phyloP scores from a whole-genome alignment of 2,888 invertebrate genomes.

The Ischnus inquisitorius region DNA sequence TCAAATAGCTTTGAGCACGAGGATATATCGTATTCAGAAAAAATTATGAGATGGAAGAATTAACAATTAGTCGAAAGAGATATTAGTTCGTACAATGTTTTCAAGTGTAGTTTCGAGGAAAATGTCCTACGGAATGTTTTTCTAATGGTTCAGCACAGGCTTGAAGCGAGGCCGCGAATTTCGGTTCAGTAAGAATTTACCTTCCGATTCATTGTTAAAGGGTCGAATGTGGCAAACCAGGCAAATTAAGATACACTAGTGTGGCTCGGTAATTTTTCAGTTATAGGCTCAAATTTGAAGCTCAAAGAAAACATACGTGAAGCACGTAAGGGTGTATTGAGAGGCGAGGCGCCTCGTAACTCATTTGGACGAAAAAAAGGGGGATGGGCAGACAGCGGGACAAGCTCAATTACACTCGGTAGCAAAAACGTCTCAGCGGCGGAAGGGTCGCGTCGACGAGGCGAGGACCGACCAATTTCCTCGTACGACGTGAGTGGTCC shows the following conservation, averaged over 20 bases:
- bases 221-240: not conserved
- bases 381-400: constrained; percentile 70
- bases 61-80: not conserved
- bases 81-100: too few species aligned
- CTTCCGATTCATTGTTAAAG: not conserved
- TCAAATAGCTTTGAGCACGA: not conserved
- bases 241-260: not conserved
- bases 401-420: constrained; percentile 83
- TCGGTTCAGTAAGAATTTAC: too few species aligned
- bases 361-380: constrained; percentile 75
- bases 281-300: not conserved
- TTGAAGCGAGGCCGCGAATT: too few species aligned
- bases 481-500: constrained; percentile 85
- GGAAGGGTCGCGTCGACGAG: constrained; percentile 59
- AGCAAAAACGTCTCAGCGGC: constrained; percentile 52
- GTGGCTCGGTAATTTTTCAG: not conserved
- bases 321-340: constrained; percentile 32
- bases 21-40: not conserved
- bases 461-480: constrained; percentile 77
- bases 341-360: constrained; percentile 78
- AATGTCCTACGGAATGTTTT: too few species aligned
- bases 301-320: constrained; percentile 31
- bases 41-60: not conserved
- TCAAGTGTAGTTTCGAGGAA: too few species aligned
- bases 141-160: too few species aligned